Conservation (phyloP, 2,888 invertebrate species). For the Priocnemis perturbator region DNA sequence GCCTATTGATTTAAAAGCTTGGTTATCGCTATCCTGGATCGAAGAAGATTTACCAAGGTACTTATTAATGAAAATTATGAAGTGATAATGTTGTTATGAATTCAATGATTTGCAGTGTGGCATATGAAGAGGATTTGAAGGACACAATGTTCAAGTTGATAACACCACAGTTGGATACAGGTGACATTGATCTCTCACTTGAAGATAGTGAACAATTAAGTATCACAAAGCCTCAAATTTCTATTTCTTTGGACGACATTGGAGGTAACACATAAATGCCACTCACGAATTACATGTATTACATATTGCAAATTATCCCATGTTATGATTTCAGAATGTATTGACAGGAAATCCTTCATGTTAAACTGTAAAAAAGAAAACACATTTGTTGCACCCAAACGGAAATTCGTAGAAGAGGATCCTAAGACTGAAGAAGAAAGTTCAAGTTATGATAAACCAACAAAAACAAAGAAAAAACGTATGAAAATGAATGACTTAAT, state of each 20-base stretch:
- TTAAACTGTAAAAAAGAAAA: too few species aligned
- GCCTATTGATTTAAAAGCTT: constrained; percentile 75
- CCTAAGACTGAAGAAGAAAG: too few species aligned
- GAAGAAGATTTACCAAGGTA: constrained; percentile 72
- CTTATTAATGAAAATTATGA: constrained; percentile 10
- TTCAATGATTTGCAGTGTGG: constrained; percentile 34
- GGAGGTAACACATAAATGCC: constrained; percentile 44
- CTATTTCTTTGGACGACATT: constrained; percentile 32
- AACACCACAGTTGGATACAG: constrained; percentile 19
- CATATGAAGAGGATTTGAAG: constrained; percentile 35
- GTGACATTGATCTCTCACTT: neutral
- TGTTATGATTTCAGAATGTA: neutral
- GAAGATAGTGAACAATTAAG: neutral
- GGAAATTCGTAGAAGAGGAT: too few species aligned
- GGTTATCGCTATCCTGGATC: constrained; percentile 77
- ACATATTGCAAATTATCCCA: neutral
- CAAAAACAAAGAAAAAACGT: too few species aligned
- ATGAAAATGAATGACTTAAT: neutral
- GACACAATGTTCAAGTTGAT: constrained; percentile 64
- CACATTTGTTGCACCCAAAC: too few species aligned
- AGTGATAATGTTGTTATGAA: neutral
- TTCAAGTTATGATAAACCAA: too few species aligned
- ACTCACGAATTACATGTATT: neutral
- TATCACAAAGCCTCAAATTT: neutral
- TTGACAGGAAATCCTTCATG: too few species aligned